These are phyloP conservation scores for Frankliniella fusca DNA, from an alignment of 2,888 invertebrate genomes.

Conservation along the genomic window DNA sequence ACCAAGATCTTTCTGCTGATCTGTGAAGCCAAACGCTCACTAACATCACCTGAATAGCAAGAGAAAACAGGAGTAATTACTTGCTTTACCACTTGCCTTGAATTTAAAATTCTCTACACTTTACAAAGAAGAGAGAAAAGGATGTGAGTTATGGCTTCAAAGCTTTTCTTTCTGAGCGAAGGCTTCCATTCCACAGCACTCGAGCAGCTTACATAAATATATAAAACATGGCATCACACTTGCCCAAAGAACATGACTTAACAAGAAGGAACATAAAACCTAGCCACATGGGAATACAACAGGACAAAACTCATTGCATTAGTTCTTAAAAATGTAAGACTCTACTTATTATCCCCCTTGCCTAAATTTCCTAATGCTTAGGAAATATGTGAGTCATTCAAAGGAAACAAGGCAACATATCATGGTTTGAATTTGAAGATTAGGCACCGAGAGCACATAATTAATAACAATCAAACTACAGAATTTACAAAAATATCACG, in stretches of 20 bases:
- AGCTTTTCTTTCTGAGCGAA: too few relatives aligned
- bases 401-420: background rate
- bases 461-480: background rate
- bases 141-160: too few relatives aligned
- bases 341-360: too few relatives aligned
- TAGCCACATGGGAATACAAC: background rate
- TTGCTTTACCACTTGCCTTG: too few relatives aligned
- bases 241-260: background rate
- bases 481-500: conserved; percentile 27
- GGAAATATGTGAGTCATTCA: background rate
- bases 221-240: conserved; percentile 15
- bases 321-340: too few relatives aligned
- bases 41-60: too few relatives aligned
- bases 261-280: conserved; percentile 8
- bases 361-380: background rate
- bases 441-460: background rate
- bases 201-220: background rate
- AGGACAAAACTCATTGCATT: too few relatives aligned
- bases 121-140: too few relatives aligned
- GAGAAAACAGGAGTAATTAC: too few relatives aligned
- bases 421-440: conserved; percentile 2
- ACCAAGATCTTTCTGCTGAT: background rate
- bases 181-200: conserved; percentile 1
- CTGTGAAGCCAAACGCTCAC: too few relatives aligned
- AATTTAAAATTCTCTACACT: too few relatives aligned